Conservation (phyloP, 1,140 invertebrate species). For the Drosophila yakuba region DNA sequence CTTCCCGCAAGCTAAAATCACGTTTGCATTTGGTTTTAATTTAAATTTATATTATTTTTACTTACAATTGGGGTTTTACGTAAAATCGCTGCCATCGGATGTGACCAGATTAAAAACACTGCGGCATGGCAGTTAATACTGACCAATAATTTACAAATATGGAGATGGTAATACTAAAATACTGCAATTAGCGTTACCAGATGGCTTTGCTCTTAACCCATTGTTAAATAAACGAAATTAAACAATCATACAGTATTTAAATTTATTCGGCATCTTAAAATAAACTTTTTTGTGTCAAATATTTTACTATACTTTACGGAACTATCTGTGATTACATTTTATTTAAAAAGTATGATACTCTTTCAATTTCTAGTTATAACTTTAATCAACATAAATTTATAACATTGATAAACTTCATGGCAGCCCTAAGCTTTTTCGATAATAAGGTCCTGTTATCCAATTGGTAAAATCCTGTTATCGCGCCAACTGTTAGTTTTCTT, state of each 20-base stretch:
- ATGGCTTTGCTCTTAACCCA: no score
- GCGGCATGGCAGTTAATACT: neutral
- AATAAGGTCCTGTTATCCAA: neutral
- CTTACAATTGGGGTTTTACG: conserved; percentile 53
- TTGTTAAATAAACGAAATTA: no score
- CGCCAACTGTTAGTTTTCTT: neutral
- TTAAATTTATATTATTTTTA: conserved; percentile 17
- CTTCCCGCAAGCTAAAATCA: conserved; percentile 19
- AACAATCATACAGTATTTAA: no score
- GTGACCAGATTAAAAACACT: conserved; percentile 2
- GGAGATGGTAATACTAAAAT: neutral
- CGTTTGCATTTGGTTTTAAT: neutral
- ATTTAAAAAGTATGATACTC: no score
- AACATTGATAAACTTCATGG: neutral
- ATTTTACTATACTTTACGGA: no score
- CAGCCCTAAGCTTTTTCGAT: neutral
- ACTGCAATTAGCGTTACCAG: neutral
- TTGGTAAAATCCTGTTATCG: neutral
- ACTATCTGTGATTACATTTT: no score
- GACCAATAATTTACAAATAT: neutral
- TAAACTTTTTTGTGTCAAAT: neutral
- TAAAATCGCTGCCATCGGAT: conserved; percentile 41
- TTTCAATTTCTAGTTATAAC: no score
- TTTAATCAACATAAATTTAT: no score
- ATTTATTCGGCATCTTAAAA: neutral